Base-by-base conservation (phyloP, 35 echinoderm and acorn worm species). In the Apostichopus parvimensis region DNA sequence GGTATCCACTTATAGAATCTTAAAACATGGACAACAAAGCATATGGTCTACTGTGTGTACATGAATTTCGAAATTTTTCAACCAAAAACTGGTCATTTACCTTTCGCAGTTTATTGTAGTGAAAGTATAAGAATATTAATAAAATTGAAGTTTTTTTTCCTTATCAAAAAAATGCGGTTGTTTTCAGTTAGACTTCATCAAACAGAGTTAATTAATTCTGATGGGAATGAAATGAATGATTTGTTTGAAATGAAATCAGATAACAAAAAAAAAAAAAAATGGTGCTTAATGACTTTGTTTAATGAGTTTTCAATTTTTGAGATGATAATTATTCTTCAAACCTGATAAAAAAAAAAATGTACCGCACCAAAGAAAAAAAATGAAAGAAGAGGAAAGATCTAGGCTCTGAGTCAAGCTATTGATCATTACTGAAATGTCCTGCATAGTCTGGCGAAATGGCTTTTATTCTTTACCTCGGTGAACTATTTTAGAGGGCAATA, bases 401-500 rank as follows among this genome's bases (percentile, higher is more conserved):
- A 75, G 71, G 71, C 71, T n/a, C 6, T 75, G 71, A 75, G 71
- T 75, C 71, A 75, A 75, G 6, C 71, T n/a, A 18, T 75, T 18
- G 71, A 75, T 75, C 15, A n/a, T 75, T 22, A 7, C 71, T 18
- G 20, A 75, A n/a, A 22, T 20, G 71, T 75, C 71, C 71, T 75
- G 71, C 71, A 75, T 13, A 75, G 17, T 22, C 71, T 75, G n/a
- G 1, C 71, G 71, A 22, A 22, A 75, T 22, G 71, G 15, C 71
- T 75, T 75, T 75, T 75, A 18, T 75, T 20, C 17, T 75, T 75
- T 75, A 75, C 71, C 71, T 75, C 71, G 1, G 71, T 75, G 71
- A 75, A 80, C 78, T 53, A 80, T 80, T 80, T 80, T 80, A 52
- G 78, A 80, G 78, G 78, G 78, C 78, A 80, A 45, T 80, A 77